Percentiles rank a stretch among this genome's conserved stretches.
phyloP scores from a whole-genome alignment of 2,888 invertebrate species.

The Drosophila mulleri region DNA sequence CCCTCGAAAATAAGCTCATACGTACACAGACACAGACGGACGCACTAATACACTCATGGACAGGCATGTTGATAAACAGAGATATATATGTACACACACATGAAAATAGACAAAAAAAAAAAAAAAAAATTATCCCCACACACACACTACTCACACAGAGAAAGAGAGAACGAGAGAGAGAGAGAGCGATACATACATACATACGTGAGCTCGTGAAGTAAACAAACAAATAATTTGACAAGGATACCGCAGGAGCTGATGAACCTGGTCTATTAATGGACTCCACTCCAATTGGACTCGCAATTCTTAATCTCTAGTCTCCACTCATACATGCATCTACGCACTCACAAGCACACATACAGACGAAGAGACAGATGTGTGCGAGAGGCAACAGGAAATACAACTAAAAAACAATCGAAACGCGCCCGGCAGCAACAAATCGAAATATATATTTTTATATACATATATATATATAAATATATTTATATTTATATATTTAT shows the following conservation, averaged over 20 bases:
- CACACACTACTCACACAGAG: background rate
- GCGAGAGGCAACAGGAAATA: background rate
- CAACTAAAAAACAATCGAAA: background rate
- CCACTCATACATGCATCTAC: background rate
- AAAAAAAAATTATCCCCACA: background rate
- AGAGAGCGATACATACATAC: background rate
- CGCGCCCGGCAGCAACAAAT: slow-evolving; percentile 2
- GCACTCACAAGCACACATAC: background rate
- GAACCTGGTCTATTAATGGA: slow-evolving; percentile 5
- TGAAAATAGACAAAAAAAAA: background rate
- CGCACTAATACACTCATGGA: background rate
- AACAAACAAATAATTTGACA: slow-evolving; percentile 18
- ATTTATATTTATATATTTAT: slow-evolving; percentile 3
- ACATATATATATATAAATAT: background rate
- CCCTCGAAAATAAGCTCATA: background rate
- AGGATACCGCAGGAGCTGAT: slow-evolving; percentile 14
- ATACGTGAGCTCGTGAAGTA: slow-evolving; percentile 11
- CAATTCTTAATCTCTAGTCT: background rate
- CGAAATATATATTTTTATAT: background rate
- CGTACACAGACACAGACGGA: background rate
- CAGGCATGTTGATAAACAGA: slow-evolving; percentile 11
- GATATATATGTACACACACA: background rate
- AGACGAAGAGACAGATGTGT: background rate
- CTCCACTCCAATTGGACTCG: background rate
- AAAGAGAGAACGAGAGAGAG: too few relatives aligned